Conservation (phyloP, 2,888 invertebrate species). For the Altica lythri region DNA sequence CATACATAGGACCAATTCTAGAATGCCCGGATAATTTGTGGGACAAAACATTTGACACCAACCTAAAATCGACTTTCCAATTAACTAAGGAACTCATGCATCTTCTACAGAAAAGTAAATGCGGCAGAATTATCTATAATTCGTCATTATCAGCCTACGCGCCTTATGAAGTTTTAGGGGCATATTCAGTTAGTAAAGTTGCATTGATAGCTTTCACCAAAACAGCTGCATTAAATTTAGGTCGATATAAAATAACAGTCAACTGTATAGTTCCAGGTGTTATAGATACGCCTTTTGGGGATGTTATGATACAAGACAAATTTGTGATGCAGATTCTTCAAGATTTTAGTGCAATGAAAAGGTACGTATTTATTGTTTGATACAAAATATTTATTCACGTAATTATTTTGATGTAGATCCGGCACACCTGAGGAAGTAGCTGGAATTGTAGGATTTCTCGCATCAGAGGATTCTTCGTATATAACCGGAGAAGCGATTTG, state of each 20-base stretch:
- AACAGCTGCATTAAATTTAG: constrained; percentile 64
- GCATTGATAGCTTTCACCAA: constrained; percentile 87
- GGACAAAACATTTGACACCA: constrained; percentile 96
- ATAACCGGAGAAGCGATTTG: constrained; percentile 8
- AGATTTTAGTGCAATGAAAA: constrained; percentile 2
- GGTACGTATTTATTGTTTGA: constrained; percentile 6
- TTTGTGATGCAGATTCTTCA: not conserved
- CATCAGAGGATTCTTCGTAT: not conserved
- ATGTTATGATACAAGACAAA: not conserved
- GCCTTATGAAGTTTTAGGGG: constrained; percentile 79
- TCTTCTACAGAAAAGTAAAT: constrained; percentile 74
- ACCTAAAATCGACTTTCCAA: constrained; percentile 87
- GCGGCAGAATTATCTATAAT: constrained; percentile 83
- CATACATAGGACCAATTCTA: constrained; percentile 57
- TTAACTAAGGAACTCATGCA: constrained; percentile 87
- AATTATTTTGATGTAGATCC: too few species aligned
- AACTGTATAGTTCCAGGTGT: constrained; percentile 6
- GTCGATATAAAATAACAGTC: constrained; percentile 1
- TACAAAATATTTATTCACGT: too few species aligned
- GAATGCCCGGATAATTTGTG: constrained; percentile 81
- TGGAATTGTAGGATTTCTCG: constrained; percentile 5
- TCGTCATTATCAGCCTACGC: constrained; percentile 86
- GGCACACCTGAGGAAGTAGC: not conserved
- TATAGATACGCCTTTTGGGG: constrained; percentile 1
- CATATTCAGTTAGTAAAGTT: constrained; percentile 94